phyloP scores from a whole-genome alignment of 1,140 invertebrate species.

The Panonychus citri region DNA sequence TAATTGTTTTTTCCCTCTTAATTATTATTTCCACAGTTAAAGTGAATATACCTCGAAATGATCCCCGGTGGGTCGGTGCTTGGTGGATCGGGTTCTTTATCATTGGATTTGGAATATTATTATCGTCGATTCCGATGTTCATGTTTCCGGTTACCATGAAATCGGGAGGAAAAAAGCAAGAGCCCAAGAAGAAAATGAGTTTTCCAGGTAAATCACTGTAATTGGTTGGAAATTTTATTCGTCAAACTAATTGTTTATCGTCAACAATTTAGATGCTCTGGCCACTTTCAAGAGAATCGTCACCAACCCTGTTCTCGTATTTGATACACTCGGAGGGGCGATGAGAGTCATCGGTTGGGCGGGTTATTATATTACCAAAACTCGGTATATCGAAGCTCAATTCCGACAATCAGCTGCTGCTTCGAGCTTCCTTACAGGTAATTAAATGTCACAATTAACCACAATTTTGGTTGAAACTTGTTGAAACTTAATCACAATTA shows the following conservation, averaged over 20 bases:
- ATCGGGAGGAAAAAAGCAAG: neutral
- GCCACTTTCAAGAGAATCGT: slow-evolving; percentile 20
- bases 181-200: neutral
- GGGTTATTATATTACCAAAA: slow-evolving; percentile 48
- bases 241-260: neutral
- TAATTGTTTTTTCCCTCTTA: neutral
- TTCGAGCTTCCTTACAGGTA: slow-evolving; percentile 26
- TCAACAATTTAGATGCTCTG: slow-evolving; percentile 24
- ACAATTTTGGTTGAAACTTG: neutral
- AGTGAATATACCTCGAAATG: slow-evolving; percentile 17
- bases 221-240: neutral
- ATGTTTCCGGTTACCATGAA: slow-evolving; percentile 13
- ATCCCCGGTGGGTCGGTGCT: slow-evolving; percentile 25
- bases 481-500: neutral
- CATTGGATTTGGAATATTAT: slow-evolving; percentile 12
- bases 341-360: slow-evolving; percentile 45
- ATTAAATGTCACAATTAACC: neutral
- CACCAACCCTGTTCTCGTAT: slow-evolving; percentile 39
- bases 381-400: slow-evolving; percentile 49
- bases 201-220: neutral
- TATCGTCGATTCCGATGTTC: slow-evolving; percentile 16
- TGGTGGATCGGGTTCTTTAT: slow-evolving; percentile 31
- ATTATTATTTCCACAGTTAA: neutral
- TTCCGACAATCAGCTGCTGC: slow-evolving; percentile 43
- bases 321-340: slow-evolving; percentile 38